These are phyloP conservation scores for Actinemys pallida DNA, from an alignment of 2,113 vertebrate genomes.

Conservation along the genomic window DNA sequence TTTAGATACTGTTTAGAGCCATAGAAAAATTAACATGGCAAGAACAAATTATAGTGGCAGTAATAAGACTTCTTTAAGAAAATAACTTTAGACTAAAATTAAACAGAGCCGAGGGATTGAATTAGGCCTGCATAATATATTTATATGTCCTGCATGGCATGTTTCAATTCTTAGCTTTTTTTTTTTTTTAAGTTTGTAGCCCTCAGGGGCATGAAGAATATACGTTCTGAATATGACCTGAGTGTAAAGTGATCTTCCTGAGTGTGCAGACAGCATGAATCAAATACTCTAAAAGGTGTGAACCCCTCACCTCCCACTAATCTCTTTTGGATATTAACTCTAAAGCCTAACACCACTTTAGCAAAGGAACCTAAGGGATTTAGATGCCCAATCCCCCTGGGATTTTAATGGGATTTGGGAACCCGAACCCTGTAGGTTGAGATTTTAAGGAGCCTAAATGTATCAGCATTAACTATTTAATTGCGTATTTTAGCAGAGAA, in stretches of 20 bases:
- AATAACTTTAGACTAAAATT: background rate
- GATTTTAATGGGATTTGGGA: background rate
- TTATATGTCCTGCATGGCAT: background rate
- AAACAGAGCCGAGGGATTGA: background rate
- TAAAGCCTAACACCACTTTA: background rate
- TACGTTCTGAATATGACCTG: background rate
- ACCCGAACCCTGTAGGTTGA: background rate
- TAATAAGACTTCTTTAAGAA: background rate
- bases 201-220: background rate
- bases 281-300: background rate
- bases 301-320: background rate
- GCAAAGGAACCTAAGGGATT: background rate
- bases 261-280: accelerated
- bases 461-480: background rate
- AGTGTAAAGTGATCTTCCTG: background rate
- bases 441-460: background rate
- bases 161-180: accelerated
- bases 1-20: background rate
- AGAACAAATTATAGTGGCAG: background rate
- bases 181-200: background rate
- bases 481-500: background rate
- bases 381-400: background rate
- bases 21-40: background rate
- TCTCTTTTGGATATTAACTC: background rate
- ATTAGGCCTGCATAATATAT: background rate